Evolutionary conservation across 1,140 invertebrate genomes (phyloP).

Genomic region (Drosophila leontia): DNA sequence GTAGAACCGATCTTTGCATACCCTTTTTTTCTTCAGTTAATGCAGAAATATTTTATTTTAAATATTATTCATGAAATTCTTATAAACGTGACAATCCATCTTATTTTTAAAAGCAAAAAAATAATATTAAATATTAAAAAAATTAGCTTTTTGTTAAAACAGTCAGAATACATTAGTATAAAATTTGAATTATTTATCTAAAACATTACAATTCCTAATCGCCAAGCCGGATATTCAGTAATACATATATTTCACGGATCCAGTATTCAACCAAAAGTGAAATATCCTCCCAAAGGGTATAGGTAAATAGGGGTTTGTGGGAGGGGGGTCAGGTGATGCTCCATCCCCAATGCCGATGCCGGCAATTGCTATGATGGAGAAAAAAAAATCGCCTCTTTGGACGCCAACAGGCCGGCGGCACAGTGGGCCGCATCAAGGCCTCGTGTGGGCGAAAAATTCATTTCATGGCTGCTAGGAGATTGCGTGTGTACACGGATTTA

Average conservation of each 20-base stretch:
- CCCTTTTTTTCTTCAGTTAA: neutral
- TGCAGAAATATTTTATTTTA: neutral
- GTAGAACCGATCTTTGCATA: neutral
- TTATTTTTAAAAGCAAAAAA: neutral
- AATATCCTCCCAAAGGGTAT: neutral
- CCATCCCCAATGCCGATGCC: slow-evolving; percentile 12
- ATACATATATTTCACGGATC: neutral
- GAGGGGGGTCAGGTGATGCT: slow-evolving; percentile 7
- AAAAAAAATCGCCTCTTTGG: slow-evolving; percentile 3
- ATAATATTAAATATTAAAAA: neutral
- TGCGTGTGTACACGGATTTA: slow-evolving; percentile 32
- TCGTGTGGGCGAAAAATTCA: slow-evolving; percentile 28
- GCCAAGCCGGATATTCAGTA: neutral
- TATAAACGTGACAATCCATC: neutral
- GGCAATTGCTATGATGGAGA: slow-evolving; percentile 6
- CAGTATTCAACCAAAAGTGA: neutral
- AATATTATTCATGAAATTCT: neutral
- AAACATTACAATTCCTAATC: neutral
- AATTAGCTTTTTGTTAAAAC: neutral
- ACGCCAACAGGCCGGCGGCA: slow-evolving; percentile 13
- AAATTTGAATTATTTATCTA: neutral
- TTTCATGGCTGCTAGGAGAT: slow-evolving; percentile 19
- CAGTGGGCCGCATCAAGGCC: slow-evolving; percentile 39
- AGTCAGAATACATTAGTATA: neutral
- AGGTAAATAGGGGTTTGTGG: slow-evolving; percentile 1